Evolutionary conservation across 1,140 invertebrate genomes (phyloP), one percentile per base, ranked within the genome.

Genomic region (Agrilus planipennis): DNA sequence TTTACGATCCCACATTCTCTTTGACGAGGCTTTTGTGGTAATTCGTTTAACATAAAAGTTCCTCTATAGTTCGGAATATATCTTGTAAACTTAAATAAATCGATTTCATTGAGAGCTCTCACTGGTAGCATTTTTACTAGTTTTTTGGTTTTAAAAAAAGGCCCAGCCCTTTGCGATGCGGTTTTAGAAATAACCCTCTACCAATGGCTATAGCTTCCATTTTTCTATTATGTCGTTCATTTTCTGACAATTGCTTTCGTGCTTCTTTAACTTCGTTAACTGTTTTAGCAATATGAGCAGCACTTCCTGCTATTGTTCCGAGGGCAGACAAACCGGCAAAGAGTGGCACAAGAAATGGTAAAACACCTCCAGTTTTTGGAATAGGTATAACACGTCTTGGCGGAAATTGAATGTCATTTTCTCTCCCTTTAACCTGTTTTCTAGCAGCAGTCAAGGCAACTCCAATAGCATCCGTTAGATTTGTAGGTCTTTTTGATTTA

Each of bases 311-410:
- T 42, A 61, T 34, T 5, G 46, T 42, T 27, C 58, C 56, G n/a
- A 52, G 16, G 11, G 57, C 59, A 18, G 49, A 54, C 14, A 62
- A 39, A 23, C 51, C 57, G 4, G 55, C 53, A 44, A 59, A 52
- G 40, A 62, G 48, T 22, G 60, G 58, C n/a, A 62, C 39, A 10
- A 54, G 32, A n/a, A n/a, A n/a, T 16, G 54, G 57, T 31, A 59
- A 35, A 36, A 58, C 22, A 20, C 53, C 53, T 25, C 57, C 58
- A 30, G 47, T 52, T 54, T 58, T 63, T 1, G 54, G 47, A 20
- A 59, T 32, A 25, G 47, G 45, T 21, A 59, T 54, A 25, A 57
- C 29, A 31, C 55, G 46, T 25, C 38, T 25, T 28, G 11, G 7
- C n/a, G 34, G 17, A 28, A 15, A 15, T 22, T 28, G 22, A 14